phyloP scores from a whole-genome alignment of 1,140 invertebrate genomes.

The Calliphora vicina region DNA sequence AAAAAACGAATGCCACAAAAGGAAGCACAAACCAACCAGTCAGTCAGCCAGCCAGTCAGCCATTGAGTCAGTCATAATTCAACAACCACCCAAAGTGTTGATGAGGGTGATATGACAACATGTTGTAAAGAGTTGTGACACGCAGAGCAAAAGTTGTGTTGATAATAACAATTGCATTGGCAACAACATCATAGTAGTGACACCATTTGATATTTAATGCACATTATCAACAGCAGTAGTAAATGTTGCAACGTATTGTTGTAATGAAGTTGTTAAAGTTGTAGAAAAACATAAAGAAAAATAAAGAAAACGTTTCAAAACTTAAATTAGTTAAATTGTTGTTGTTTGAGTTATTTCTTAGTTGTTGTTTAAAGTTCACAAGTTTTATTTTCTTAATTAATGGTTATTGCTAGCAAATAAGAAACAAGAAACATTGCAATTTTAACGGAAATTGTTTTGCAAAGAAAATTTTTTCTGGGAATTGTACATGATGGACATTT shows the following conservation, averaged over 20 bases:
- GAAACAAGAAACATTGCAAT: background rate
- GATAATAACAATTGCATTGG: background rate
- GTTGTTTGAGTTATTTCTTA: background rate
- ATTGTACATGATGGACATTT: background rate
- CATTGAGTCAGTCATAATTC: background rate
- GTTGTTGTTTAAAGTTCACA: background rate
- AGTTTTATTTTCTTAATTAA: background rate
- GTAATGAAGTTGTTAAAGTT: background rate
- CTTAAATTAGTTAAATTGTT: background rate
- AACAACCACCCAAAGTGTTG: background rate
- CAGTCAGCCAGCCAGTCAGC: background rate
- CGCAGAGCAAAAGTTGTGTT: background rate
- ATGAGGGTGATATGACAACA: too few relatives aligned
- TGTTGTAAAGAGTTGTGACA: background rate
- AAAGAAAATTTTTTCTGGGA: too few relatives aligned
- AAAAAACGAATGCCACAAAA: background rate
- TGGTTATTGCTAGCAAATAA: background rate
- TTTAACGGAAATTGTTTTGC: too few relatives aligned
- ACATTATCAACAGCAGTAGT: background rate
- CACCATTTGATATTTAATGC: conserved; percentile 22
- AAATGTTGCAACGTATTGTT: background rate
- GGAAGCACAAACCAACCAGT: background rate
- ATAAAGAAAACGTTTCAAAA: background rate
- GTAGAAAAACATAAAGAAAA: background rate
- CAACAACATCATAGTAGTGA: conserved; percentile 4